Evolutionary conservation across 2,797 vertebrate genomes (phyloP).

Genomic region (Bradypus variegatus): DNA sequence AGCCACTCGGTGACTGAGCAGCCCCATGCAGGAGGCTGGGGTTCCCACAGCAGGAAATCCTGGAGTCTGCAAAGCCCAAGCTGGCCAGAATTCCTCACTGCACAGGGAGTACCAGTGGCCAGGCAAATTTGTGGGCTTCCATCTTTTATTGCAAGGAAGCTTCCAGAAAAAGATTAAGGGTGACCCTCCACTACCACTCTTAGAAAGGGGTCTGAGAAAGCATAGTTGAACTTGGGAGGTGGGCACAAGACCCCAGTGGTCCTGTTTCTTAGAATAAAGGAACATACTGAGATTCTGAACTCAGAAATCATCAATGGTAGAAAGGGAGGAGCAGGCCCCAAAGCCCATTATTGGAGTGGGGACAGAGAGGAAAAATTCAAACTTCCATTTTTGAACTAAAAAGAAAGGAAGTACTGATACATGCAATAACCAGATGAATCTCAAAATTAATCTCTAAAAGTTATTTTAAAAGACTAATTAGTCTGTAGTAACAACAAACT

Average conservation of each 20-base stretch:
- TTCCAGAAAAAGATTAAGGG: background rate
- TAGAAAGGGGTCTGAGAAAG: background rate
- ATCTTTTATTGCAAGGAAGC: background rate
- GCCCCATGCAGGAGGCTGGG: background rate
- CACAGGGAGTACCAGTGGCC: background rate
- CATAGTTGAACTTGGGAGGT: background rate
- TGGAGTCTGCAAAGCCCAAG: background rate
- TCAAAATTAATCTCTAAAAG: background rate
- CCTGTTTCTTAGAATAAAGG: background rate
- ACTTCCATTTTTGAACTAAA: background rate
- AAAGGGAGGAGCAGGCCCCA: background rate
- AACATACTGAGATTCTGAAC: background rate
- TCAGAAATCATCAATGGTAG: background rate
- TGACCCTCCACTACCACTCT: background rate
- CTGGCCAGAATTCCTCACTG: background rate
- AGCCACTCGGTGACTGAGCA: background rate
- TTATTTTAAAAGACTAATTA: background rate
- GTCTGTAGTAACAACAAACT: background rate
- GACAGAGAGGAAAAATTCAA: background rate
- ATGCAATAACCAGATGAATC: background rate
- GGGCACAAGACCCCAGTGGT: background rate
- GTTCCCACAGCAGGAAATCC: background rate
- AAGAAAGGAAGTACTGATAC: background rate
- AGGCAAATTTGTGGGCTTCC: background rate
- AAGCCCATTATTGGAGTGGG: background rate